Evolutionary conservation across 2,888 invertebrate species (phyloP).

Genomic region (Danaus chrysippus): DNA sequence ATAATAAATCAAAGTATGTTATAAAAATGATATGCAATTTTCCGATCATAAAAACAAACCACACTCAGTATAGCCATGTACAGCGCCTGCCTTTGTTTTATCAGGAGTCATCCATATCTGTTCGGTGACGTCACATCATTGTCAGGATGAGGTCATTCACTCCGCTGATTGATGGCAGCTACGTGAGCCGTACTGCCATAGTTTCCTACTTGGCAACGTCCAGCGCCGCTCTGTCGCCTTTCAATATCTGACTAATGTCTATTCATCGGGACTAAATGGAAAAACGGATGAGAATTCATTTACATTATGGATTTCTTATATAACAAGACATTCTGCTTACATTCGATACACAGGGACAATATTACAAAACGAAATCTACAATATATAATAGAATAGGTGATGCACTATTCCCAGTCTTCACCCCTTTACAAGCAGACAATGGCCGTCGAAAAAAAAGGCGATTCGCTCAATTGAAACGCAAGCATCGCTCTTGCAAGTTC

Average conservation of each 20-base stretch:
- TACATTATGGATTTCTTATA: not conserved
- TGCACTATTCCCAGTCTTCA: constrained; percentile 19
- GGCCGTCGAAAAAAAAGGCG: constrained; percentile 23
- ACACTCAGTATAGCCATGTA: not conserved
- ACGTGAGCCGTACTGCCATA: constrained; percentile 43
- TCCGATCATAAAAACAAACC: not conserved
- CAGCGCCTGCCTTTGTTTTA: constrained; percentile 2
- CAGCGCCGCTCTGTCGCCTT: constrained; percentile 27
- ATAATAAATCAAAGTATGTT: not conserved
- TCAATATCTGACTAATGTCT: constrained; percentile 7
- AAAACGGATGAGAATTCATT: constrained; percentile 2
- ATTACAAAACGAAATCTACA: not conserved
- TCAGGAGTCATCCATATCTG: constrained; percentile 7
- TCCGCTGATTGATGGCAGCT: constrained; percentile 54
- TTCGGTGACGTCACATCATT: constrained; percentile 44
- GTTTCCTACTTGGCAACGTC: constrained; percentile 35
- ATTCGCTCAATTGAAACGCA: constrained; percentile 33
- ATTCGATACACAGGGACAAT: no score
- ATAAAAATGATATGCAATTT: not conserved
- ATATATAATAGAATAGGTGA: not conserved
- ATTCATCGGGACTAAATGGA: constrained; percentile 8
- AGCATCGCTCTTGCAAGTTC: constrained; percentile 27
- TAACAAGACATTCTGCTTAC: no score
- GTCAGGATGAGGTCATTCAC: constrained; percentile 60
- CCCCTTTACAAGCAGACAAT: constrained; percentile 23